Evolutionary conservation across 2,888 invertebrate species (phyloP), one percentile per base, ranked within the genome.

Genomic region (Apotomis betuletana): DNA sequence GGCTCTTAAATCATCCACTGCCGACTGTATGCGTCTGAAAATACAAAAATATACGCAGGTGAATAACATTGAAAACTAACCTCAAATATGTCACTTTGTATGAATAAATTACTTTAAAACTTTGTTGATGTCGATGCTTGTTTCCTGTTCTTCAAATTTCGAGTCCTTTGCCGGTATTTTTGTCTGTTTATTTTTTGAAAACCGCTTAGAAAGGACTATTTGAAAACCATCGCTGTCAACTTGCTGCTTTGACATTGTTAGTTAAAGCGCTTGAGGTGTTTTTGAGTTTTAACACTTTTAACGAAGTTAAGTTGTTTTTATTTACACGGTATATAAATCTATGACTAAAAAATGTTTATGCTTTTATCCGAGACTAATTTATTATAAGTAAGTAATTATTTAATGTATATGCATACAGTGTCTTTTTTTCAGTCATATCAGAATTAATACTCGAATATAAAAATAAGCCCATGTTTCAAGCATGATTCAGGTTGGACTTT

Each of bases 221-320:
- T 86, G 85, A 85, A 93, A 93, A 74, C 92, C 92, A 85, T 93
- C 92, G 68, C 78, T 82, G 76, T 92, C 92, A 70, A 85, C 65
- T 78, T 83, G 78, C 10, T 77, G 73, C 77, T 85, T 89, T 91
- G 91, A 90, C 91, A 92, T 92, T 87, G 27, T 83, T 15, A 15
- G 15, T 15, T 15, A 15, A 15, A 15, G 15, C 15, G 15, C 15
- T 15, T 15, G 15, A 15, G 15, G n/a, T 61, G 36, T 74, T 70
- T 69, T 63, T 64, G 0, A 15, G 1, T 15, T 15, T 15, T 15
- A 15, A 15, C 15, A 46, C 6, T 5, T 49, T 15, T 27, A n/a
- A 36, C 8, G n/a, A 46, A 46, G 15, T 15, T 1, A 15, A 15
- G 15, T 15, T 15, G 15, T 0, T 15, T 15, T 15, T 15, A 15